Evolutionary conservation across 2,797 vertebrate genomes (phyloP).

Genomic region (Sus cebifrons): DNA sequence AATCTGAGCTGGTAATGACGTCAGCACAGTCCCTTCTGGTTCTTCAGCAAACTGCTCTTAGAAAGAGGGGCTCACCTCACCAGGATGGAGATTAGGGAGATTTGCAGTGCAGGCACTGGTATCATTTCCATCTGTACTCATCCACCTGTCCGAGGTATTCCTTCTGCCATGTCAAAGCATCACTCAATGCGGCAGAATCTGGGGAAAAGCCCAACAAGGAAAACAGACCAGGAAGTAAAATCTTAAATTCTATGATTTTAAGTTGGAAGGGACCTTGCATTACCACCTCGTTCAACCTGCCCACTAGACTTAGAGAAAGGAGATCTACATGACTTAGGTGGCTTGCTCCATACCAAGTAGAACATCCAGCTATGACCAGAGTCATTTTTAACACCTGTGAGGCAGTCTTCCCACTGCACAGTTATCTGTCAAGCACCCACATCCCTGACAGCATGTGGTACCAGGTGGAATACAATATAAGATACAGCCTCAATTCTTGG

Average conservation of each 20-base stretch:
- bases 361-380: not conserved
- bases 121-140: not conserved
- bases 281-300: not conserved
- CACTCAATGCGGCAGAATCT: too few species aligned
- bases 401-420: not conserved
- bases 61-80: not conserved
- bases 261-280: not conserved
- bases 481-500: not conserved
- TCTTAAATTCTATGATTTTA: constrained; percentile 23
- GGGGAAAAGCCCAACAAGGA: too few species aligned
- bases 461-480: not conserved
- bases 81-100: not conserved
- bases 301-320: not conserved
- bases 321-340: not conserved
- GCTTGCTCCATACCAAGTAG: not conserved
- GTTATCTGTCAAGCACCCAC: not conserved
- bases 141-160: not conserved
- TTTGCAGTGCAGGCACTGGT: not conserved
- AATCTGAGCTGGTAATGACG: not conserved
- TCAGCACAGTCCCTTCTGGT: not conserved
- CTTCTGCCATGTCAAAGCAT: too few species aligned
- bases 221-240: not conserved
- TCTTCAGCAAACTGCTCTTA: not conserved
- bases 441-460: not conserved
- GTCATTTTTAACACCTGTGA: not conserved